Conservation (phyloP, 2,113 vertebrate species). For the Calypte anna region DNA sequence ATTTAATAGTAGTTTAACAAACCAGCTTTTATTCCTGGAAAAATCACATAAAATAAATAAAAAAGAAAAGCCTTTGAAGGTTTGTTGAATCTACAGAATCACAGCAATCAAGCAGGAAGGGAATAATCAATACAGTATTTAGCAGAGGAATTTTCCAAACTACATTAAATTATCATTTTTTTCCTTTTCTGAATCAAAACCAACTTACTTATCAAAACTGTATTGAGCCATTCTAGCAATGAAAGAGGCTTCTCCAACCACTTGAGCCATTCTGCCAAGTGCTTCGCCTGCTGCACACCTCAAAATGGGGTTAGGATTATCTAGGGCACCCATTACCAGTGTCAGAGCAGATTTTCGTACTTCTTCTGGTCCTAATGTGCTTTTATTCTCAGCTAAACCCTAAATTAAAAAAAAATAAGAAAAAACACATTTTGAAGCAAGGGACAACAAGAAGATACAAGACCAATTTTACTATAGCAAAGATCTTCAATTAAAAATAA, state of each 20-base stretch:
- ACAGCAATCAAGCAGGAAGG: neutral
- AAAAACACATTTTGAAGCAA: neutral
- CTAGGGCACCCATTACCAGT: slow-evolving; percentile 96
- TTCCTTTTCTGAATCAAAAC: neutral
- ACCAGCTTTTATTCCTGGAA: neutral
- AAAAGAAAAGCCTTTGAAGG: neutral
- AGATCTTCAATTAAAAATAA: neutral
- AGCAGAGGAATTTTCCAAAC: neutral
- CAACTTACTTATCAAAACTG: slow-evolving; percentile 96
- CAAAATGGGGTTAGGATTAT: slow-evolving; percentile 97
- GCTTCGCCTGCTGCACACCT: slow-evolving; percentile 97
- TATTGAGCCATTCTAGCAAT: slow-evolving; percentile 98
- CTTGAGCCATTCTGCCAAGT: slow-evolving; percentile 97
- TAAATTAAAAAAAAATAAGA: slow-evolving; percentile 38
- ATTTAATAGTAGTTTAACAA: neutral
- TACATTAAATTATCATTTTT: neutral
- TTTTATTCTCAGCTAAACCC: slow-evolving; percentile 99
- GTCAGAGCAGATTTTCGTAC: slow-evolving; percentile 96
- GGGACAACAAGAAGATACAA: neutral
- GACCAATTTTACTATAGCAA: neutral
- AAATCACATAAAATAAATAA: neutral
- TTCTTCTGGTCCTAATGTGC: slow-evolving; percentile 95
- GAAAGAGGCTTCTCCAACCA: slow-evolving; percentile 96
- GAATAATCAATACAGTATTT: neutral
- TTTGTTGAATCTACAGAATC: neutral